phyloP scores from a whole-genome alignment of 1,140 invertebrate genomes.

The Drosophila bifasciata region DNA sequence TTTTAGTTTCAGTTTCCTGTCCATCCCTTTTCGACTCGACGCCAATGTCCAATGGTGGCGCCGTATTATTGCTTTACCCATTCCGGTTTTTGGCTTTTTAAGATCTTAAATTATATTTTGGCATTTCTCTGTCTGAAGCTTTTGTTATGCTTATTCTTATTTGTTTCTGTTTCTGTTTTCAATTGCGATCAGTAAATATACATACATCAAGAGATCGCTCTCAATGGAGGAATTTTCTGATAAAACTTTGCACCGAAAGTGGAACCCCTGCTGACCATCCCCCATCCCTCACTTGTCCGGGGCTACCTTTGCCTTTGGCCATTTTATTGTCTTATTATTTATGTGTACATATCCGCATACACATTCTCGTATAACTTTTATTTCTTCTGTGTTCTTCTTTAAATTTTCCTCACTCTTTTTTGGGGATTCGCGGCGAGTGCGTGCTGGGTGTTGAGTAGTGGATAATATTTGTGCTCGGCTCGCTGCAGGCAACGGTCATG shows the following conservation, averaged over 20 bases:
- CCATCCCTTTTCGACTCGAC: slow-evolving; percentile 24
- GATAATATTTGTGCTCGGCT: slow-evolving; percentile 57
- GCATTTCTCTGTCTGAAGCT: slow-evolving; percentile 43
- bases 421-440: slow-evolving; percentile 27
- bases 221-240: slow-evolving; percentile 34
- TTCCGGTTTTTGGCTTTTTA: slow-evolving; percentile 47
- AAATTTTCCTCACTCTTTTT: slow-evolving; percentile 25
- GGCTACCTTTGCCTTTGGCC: slow-evolving; percentile 56
- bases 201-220: slow-evolving; percentile 43
- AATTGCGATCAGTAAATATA: slow-evolving; percentile 71
- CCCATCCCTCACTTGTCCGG: slow-evolving; percentile 30
- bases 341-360: slow-evolving; percentile 25
- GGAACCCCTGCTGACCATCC: slow-evolving; percentile 31
- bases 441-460: slow-evolving; percentile 36
- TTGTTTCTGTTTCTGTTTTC: slow-evolving; percentile 61
- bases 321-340: slow-evolving; percentile 55
- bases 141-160: slow-evolving; percentile 1
- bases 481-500: slow-evolving; percentile 64
- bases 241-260: slow-evolving; percentile 37
- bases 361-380: slow-evolving; percentile 35
- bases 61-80: slow-evolving; percentile 38
- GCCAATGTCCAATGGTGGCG: slow-evolving; percentile 38
- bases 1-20: slow-evolving; percentile 13
- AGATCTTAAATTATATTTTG: slow-evolving; percentile 68
- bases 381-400: slow-evolving; percentile 46